These are phyloP conservation scores for Heteromormyrus szaboi DNA, from an alignment of 2,797 vertebrate species.

Conservation along the genomic window DNA sequence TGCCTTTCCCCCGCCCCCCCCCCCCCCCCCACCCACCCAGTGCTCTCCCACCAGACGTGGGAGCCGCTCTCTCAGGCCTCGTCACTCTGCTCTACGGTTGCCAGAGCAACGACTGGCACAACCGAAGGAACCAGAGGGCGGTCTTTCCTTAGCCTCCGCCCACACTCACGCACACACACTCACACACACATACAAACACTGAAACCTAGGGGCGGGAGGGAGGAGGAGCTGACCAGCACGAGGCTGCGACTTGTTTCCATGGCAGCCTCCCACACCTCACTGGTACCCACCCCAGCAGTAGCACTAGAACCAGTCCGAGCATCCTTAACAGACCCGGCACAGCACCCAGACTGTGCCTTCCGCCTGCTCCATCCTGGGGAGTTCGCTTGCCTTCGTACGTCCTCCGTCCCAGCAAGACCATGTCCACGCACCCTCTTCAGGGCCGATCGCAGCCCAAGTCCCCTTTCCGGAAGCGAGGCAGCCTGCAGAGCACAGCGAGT, in stretches of 20 bases:
- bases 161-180: not conserved
- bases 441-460: constrained; percentile 60
- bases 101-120: constrained; percentile 54
- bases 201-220: constrained; percentile 40
- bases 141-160: not conserved
- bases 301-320: constrained; percentile 19
- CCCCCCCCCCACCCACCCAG: not conserved
- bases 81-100: constrained; percentile 46
- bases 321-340: constrained; percentile 43
- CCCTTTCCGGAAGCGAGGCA: constrained; percentile 79
- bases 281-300: not conserved
- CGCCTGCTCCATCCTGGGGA: constrained; percentile 38
- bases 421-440: constrained; percentile 63
- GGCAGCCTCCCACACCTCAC: not conserved
- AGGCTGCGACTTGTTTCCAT: constrained; percentile 41
- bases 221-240: constrained; percentile 51
- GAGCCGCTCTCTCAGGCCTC: constrained; percentile 29
- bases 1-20: not conserved
- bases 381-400: not conserved
- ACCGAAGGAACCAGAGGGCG: not conserved
- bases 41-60: not conserved
- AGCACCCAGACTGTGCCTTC: constrained; percentile 33
- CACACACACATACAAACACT: constrained; percentile 12
- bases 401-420: constrained; percentile 41
- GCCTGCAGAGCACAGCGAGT: constrained; percentile 71